Evolutionary conservation across 1,140 invertebrate species (phyloP), one percentile per base, ranked within the genome.

Genomic region (Drosophila kikkawai): DNA sequence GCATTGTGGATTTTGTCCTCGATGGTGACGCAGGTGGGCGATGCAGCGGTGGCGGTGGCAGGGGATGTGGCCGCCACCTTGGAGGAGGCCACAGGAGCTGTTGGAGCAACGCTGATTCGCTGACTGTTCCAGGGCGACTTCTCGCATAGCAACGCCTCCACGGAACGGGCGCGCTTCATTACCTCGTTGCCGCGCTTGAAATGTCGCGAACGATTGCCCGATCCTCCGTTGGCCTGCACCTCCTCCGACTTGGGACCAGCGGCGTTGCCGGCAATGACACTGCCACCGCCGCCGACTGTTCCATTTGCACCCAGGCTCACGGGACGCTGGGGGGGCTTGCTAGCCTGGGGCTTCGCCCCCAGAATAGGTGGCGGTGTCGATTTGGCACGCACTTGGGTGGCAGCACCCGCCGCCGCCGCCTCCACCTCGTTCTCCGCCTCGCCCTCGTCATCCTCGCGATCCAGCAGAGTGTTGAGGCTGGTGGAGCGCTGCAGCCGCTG

Each of bases 391-490:
- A 68, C 64, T 19, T 70, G 67, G 36, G 17, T 53, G 48, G 42
- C 50, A 37, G 58, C 19, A 7, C 47, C 65, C 15, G 47, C 57
- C 44, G 57, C 50, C 29, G 44, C 44, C 22, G 36, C 58, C 15
- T 44, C 65, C 15, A 55, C 50, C 13, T 60, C 71, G 7, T 63
- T 75, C n/a, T 67, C 61, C 2, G 77, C 80, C 17, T 83, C 74
- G 8, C 64, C 78, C 36, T 91, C 91, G 17, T 86, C 75, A 12
- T 90, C 83, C 48, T 95, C 94, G 57, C 96, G 95, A 74, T 98
- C 97, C 15, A 98, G 92, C 15, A 97, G 93, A 86, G 98, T 96
- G 92, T 98, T 97, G 47, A 98, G 94, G 74, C 96, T 97, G 15
- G 97, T 95, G 9, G 97, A 97, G 55, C 97, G 94, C 17, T 97